phyloP scores from a whole-genome alignment of 2,888 invertebrate genomes.

The Cosmia trapezina region DNA sequence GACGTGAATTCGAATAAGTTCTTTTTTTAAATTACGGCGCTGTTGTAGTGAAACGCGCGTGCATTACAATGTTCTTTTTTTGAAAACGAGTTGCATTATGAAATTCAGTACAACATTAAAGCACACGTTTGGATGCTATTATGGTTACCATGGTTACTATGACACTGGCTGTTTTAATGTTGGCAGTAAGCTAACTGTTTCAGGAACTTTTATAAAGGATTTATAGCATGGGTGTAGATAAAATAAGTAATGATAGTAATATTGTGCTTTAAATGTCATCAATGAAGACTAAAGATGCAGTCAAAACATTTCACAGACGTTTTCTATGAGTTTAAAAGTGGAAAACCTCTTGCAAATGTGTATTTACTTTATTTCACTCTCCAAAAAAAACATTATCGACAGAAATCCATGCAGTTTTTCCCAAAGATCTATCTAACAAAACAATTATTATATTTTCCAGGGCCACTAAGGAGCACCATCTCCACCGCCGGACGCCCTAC shows the following conservation, averaged over 20 bases:
- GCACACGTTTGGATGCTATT: no score
- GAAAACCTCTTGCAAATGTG: background rate
- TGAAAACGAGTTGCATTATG: no score
- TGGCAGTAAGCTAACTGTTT: no score
- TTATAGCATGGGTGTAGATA: no score
- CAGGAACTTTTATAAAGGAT: no score
- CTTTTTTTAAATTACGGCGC: no score
- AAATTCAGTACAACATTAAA: no score
- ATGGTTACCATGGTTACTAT: no score
- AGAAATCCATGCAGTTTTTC: background rate
- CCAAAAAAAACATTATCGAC: background rate
- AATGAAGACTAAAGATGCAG: background rate
- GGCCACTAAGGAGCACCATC: slow-evolving; percentile 75
- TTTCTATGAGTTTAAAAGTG: background rate
- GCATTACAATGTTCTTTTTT: no score
- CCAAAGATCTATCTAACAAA: slow-evolving; percentile 19
- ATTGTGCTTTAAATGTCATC: background rate
- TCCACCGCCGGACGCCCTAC: slow-evolving; percentile 80
- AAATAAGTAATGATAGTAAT: background rate
- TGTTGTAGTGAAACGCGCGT: no score
- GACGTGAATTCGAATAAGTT: no score
- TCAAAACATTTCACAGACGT: background rate
- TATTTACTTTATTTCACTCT: background rate
- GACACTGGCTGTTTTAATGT: no score
- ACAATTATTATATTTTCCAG: slow-evolving; percentile 63